phyloP scores from a whole-genome alignment of 1,140 invertebrate genomes.

The Bombus waltoni region DNA sequence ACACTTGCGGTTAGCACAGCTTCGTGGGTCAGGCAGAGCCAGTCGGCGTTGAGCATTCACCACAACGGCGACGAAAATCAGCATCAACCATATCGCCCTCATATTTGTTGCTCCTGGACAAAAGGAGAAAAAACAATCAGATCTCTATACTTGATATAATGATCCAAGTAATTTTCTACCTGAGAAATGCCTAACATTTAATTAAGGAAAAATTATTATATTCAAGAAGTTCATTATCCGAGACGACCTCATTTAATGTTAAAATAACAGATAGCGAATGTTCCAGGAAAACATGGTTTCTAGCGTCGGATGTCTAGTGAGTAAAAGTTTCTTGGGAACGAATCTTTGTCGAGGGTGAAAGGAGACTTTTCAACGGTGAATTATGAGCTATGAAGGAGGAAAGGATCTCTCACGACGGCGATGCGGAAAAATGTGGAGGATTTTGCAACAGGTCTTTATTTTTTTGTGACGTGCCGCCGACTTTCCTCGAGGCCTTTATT shows the following conservation, averaged over 20 bases:
- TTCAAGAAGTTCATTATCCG: not conserved
- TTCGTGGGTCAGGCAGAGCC: constrained; percentile 93
- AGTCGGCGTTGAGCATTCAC: constrained; percentile 91
- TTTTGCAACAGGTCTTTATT: constrained; percentile 44
- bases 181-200: not conserved
- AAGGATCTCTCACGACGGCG: not conserved
- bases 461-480: constrained; percentile 14
- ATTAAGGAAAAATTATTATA: not conserved
- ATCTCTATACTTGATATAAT: not conserved
- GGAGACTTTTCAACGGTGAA: constrained; percentile 36
- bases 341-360: constrained; percentile 47
- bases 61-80: constrained; percentile 85
- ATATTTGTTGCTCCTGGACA: constrained; percentile 75
- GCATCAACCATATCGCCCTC: constrained; percentile 83
- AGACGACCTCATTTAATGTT: not conserved
- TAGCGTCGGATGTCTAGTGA: not conserved
- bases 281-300: constrained; percentile 8
- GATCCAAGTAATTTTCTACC: not conserved
- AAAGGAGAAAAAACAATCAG: not conserved
- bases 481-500: constrained; percentile 23
- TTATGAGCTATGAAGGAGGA: constrained; percentile 30
- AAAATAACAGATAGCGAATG: not conserved
- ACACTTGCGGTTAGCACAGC: constrained; percentile 92
- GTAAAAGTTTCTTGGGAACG: constrained; percentile 39
- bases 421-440: constrained; percentile 21